These are phyloP conservation scores for Chascanopsetta lugubris DNA, from an alignment of 2,113 vertebrate species.

Conservation along the genomic window DNA sequence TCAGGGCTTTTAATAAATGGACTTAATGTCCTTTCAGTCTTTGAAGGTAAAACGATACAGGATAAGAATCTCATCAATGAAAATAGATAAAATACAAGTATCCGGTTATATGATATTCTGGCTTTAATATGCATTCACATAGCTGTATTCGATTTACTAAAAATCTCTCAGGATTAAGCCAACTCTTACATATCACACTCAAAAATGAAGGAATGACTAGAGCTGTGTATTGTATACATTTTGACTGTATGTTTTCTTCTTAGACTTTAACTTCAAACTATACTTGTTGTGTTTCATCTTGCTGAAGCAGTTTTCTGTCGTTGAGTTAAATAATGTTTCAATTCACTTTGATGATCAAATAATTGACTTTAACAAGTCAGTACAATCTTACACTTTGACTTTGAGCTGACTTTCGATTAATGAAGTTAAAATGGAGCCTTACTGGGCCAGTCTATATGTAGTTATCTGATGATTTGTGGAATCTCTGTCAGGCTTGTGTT, in stretches of 20 bases:
- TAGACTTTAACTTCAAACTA: too few relatives aligned
- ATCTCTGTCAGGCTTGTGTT: conserved; percentile 24
- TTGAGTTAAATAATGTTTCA: neutral
- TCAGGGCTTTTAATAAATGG: neutral
- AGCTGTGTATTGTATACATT: too few relatives aligned
- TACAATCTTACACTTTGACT: conserved; percentile 1
- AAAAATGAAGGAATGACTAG: too few relatives aligned
- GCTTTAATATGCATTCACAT: too few relatives aligned
- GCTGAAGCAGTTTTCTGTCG: neutral
- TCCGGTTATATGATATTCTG: neutral
- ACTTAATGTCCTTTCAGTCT: neutral
- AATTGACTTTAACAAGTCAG: neutral
- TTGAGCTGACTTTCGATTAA: conserved; percentile 23
- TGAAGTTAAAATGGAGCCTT: conserved; percentile 27
- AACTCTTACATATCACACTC: too few relatives aligned
- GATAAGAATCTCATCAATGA: neutral
- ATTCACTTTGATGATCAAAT: neutral
- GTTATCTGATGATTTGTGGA: conserved; percentile 34
- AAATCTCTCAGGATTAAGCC: too few relatives aligned
- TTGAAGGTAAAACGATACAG: neutral
- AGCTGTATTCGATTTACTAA: too few relatives aligned
- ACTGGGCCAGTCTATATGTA: conserved; percentile 44
- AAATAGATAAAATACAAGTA: neutral
- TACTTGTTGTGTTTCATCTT: too few relatives aligned
- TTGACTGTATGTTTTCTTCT: too few relatives aligned